Evolutionary conservation across 1,140 invertebrate species (phyloP).

Genomic region (Saccostrea cuccullata): DNA sequence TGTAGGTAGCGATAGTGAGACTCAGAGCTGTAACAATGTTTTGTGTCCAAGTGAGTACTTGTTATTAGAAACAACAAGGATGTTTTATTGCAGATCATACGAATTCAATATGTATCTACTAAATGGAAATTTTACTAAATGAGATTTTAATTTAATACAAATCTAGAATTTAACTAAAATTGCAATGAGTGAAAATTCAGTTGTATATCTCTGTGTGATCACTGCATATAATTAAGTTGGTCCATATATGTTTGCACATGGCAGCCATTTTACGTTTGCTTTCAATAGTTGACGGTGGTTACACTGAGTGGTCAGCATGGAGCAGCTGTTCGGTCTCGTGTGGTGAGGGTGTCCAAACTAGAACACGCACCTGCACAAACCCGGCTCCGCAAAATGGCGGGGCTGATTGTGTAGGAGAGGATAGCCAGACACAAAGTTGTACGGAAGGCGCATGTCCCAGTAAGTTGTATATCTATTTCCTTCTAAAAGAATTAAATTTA

Average conservation of each 20-base stretch:
- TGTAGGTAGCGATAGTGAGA: background rate
- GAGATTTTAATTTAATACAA: background rate
- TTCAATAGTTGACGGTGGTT: conserved; percentile 53
- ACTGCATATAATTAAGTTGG: no score
- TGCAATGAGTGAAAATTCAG: no score
- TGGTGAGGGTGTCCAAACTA: conserved; percentile 57
- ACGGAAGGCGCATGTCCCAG: conserved; percentile 41
- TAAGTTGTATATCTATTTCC: background rate
- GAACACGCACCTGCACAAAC: conserved; percentile 54
- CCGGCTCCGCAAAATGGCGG: conserved; percentile 55
- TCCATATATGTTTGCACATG: no score
- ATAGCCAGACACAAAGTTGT: conserved; percentile 27
- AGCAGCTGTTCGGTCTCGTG: conserved; percentile 45
- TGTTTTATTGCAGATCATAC: no score
- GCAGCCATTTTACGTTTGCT: no score
- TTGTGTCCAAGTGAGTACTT: background rate
- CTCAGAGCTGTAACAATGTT: background rate
- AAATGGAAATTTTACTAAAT: no score
- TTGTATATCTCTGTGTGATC: no score
- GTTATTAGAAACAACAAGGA: background rate
- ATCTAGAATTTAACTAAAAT: background rate
- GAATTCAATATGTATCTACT: no score
- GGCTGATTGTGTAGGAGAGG: conserved; percentile 47
- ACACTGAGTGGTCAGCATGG: conserved; percentile 43
- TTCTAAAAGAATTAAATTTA: no score